These are phyloP conservation scores for Aplysina aerophoba DNA, from an alignment of 37 sponge, comb jelly and placozoan genomes.

Conservation along the genomic window DNA sequence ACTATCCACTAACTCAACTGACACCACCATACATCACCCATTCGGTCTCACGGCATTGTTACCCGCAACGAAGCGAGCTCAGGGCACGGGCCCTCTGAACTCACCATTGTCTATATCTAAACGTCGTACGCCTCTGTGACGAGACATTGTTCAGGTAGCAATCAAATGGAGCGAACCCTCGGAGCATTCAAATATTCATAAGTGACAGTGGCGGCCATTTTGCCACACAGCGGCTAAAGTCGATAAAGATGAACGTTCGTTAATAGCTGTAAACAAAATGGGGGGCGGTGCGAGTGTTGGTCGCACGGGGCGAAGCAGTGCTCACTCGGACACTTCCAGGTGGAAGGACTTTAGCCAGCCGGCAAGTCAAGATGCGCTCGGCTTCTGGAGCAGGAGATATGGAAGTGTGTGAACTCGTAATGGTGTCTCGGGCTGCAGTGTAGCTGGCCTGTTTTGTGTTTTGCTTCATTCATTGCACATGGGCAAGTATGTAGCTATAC, in stretches of 20 bases:
- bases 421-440: too few relatives aligned
- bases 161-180: background rate
- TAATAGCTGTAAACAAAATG: background rate
- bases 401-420: background rate
- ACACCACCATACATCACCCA: too few relatives aligned
- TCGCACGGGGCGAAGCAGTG: background rate
- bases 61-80: too few relatives aligned
- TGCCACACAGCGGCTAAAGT: too few relatives aligned
- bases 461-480: too few relatives aligned
- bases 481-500: too few relatives aligned
- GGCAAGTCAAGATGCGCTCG: background rate
- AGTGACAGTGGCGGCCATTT: constrained; percentile 23
- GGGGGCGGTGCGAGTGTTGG: constrained; percentile 7
- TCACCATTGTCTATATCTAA: constrained; percentile 27
- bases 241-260: too few relatives aligned
- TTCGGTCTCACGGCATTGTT: too few relatives aligned
- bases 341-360: constrained; percentile 38
- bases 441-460: too few relatives aligned
- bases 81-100: background rate
- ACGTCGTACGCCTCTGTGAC: constrained; percentile 2
- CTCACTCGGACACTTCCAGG: background rate
- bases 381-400: background rate
- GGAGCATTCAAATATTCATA: too few relatives aligned
- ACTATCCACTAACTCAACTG: too few relatives aligned
- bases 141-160: background rate